Conservation (phyloP, 2,113 vertebrate species). For the Laticauda colubrina region DNA sequence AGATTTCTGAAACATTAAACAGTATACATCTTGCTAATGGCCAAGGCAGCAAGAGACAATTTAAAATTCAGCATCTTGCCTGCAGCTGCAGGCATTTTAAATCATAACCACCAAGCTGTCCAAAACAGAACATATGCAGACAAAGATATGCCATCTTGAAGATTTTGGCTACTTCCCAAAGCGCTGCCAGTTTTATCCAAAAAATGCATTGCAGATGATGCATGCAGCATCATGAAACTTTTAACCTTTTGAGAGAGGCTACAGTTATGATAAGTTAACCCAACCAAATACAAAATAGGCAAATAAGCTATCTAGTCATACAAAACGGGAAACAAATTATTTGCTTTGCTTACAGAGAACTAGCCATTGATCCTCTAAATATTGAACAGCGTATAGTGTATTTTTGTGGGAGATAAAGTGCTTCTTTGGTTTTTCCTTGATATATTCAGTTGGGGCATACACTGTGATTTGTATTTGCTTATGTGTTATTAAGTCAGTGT, state of each 20-base stretch:
- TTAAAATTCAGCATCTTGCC: conserved; percentile 18
- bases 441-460: not conserved
- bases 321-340: not conserved
- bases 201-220: conserved; percentile 7
- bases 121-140: conserved; percentile 4
- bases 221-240: not conserved
- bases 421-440: not conserved
- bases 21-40: conserved; percentile 28
- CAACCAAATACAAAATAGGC: not conserved
- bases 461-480: not conserved
- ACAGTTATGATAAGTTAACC: not conserved
- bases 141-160: conserved; percentile 6
- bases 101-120: conserved; percentile 15
- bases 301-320: not conserved
- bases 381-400: not conserved
- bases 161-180: not conserved
- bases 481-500: not conserved
- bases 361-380: not conserved
- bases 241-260: not conserved
- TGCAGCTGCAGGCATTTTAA: conserved; percentile 40
- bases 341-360: not conserved
- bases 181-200: conserved; percentile 4
- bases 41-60: not conserved
- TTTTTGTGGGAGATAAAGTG: not conserved
- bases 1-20: conserved; percentile 2